Evolutionary conservation across 1,140 invertebrate species (phyloP).

Genomic region (Lepidurus apus): DNA sequence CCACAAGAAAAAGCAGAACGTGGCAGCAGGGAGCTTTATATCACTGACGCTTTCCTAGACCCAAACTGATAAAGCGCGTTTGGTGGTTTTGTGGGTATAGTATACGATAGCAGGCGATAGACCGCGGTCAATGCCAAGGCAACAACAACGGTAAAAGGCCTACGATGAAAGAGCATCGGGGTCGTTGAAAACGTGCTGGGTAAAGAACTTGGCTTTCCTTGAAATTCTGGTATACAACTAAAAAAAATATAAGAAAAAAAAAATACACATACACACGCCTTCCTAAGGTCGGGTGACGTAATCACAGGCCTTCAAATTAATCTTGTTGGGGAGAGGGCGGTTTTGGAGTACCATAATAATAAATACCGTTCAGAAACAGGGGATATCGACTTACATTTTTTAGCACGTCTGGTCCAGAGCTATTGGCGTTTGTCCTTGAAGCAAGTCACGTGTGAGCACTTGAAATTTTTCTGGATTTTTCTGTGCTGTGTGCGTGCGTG

Average conservation of each 20-base stretch:
- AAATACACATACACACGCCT: too few species aligned
- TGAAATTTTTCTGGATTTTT: background rate
- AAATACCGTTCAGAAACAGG: background rate
- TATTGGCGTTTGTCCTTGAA: background rate
- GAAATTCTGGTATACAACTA: background rate
- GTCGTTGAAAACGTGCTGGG: background rate
- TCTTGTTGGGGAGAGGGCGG: too few species aligned
- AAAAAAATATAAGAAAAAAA: too few species aligned
- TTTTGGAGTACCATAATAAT: background rate
- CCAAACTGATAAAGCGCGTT: background rate
- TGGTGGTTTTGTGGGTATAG: background rate
- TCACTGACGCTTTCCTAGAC: background rate
- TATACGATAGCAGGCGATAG: slow-evolving; percentile 21
- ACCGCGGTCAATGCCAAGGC: slow-evolving; percentile 20
- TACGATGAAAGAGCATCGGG: background rate
- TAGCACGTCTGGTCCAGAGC: slow-evolving; percentile 12
- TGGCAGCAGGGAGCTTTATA: slow-evolving; percentile 8
- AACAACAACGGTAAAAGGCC: slow-evolving; percentile 14
- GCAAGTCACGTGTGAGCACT: background rate
- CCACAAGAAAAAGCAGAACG: background rate
- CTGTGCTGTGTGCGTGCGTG: too few species aligned
- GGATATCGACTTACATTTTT: background rate
- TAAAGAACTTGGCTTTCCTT: background rate
- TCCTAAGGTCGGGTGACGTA: too few species aligned
- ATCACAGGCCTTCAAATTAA: too few species aligned